Evolutionary conservation across 2,888 invertebrate species (phyloP).

Genomic region (Helicoverpa assulta): DNA sequence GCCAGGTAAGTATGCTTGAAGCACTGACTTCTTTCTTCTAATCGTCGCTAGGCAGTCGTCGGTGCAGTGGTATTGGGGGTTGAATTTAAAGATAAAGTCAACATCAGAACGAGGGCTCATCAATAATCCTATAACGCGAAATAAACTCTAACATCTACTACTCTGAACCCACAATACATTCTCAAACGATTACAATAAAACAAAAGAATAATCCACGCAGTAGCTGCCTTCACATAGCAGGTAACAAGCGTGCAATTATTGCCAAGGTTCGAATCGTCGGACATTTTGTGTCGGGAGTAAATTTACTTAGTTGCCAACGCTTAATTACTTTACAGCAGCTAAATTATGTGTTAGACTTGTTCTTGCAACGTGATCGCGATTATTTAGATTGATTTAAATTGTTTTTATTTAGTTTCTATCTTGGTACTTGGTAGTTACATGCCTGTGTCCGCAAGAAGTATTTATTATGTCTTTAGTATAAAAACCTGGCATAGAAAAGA

Average conservation of each 20-base stretch:
- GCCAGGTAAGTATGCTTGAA: no score
- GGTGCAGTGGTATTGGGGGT: no score
- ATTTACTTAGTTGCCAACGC: slow-evolving; percentile 60
- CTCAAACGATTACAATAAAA: background rate
- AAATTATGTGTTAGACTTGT: slow-evolving; percentile 70
- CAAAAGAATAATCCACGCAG: slow-evolving; percentile 22
- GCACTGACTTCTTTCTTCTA: no score
- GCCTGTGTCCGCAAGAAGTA: background rate
- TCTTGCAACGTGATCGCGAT: slow-evolving; percentile 64
- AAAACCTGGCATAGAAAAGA: background rate
- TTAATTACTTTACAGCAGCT: slow-evolving; percentile 62
- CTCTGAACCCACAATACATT: background rate
- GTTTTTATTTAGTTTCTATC: slow-evolving; percentile 41
- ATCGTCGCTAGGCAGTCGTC: no score
- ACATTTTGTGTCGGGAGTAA: slow-evolving; percentile 71
- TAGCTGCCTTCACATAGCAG: slow-evolving; percentile 22
- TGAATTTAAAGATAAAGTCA: no score
- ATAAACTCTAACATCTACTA: background rate
- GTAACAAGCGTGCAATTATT: slow-evolving; percentile 67
- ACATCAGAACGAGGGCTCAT: no score
- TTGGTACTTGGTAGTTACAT: slow-evolving; percentile 6
- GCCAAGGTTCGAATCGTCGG: slow-evolving; percentile 64
- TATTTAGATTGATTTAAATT: slow-evolving; percentile 62
- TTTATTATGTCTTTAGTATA: background rate
- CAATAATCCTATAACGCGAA: no score